Evolutionary conservation across 2,113 vertebrate genomes (phyloP).

Genomic region (Thunnus thynnus): DNA sequence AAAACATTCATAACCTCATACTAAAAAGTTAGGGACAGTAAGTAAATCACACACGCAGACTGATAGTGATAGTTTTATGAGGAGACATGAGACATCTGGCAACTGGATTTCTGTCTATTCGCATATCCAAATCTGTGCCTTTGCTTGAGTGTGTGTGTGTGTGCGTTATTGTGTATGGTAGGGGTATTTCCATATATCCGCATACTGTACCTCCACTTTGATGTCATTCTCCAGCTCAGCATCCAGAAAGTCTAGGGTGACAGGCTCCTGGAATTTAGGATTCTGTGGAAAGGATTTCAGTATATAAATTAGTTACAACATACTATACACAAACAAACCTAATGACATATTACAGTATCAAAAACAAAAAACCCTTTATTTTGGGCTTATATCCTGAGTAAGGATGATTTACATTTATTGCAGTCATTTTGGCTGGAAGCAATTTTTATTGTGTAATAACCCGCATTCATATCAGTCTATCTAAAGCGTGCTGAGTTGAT

Average conservation of each 20-base stretch:
- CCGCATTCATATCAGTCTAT: conserved; percentile 23
- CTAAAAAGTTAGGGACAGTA: conserved; percentile 6
- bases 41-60: conserved; percentile 21
- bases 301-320: too few species aligned
- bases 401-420: too few species aligned
- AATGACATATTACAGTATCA: not conserved
- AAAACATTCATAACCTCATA: conserved; percentile 18
- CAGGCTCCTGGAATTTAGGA: conserved; percentile 99
- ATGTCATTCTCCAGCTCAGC: conserved; percentile 97
- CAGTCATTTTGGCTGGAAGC: not conserved
- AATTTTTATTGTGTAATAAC: conserved; percentile 32
- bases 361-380: conserved; percentile 11
- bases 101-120: conserved; percentile 14
- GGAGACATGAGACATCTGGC: conserved; percentile 24
- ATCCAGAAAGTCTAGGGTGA: conserved; percentile 96
- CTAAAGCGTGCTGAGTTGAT: conserved; percentile 40
- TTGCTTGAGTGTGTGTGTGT: not conserved
- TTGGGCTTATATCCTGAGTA: not conserved
- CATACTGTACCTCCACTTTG: conserved; percentile 92
- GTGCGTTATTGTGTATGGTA: not conserved
- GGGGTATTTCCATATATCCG: not conserved
- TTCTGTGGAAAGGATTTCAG: conserved; percentile 84
- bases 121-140: not conserved
- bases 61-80: conserved; percentile 16
- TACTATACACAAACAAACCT: not conserved